phyloP scores from a whole-genome alignment of 2,113 vertebrate genomes.

The Myanophis thanlyinensis region DNA sequence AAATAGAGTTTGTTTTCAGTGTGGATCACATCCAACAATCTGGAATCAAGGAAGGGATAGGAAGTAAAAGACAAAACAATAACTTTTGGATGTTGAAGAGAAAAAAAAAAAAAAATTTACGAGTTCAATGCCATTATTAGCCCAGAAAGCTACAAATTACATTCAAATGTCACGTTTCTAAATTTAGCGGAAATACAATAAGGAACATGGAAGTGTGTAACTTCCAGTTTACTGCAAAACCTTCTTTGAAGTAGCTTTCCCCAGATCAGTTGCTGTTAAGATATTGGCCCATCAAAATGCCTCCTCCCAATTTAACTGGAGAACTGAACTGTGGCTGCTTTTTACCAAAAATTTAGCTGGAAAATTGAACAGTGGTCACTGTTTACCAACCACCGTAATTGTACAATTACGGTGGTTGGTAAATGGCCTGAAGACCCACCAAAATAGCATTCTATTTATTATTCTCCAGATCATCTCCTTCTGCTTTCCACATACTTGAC shows the following conservation, averaged over 20 bases:
- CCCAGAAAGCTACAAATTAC: background rate
- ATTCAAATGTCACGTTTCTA: background rate
- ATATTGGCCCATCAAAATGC: background rate
- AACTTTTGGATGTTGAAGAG: background rate
- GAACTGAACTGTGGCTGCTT: background rate
- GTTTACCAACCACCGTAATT: background rate
- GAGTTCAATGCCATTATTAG: background rate
- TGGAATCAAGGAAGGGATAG: conserved; percentile 48
- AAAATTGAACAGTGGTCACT: background rate
- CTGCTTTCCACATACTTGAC: conserved; percentile 73
- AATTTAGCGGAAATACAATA: background rate
- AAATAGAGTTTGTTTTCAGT: conserved; percentile 96
- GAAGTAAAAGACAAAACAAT: background rate
- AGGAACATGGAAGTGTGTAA: background rate
- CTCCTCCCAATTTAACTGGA: background rate
- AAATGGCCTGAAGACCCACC: background rate
- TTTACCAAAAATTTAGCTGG: too few species aligned
- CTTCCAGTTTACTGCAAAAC: background rate
- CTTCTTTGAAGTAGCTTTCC: background rate
- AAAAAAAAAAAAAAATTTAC: background rate
- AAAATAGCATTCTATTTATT: background rate
- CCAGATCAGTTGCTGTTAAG: background rate
- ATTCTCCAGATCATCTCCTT: background rate
- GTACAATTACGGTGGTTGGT: background rate
- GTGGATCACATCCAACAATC: conserved; percentile 92